phyloP scores from a whole-genome alignment of 1,140 invertebrate species.

The Steinernema feltiae region DNA sequence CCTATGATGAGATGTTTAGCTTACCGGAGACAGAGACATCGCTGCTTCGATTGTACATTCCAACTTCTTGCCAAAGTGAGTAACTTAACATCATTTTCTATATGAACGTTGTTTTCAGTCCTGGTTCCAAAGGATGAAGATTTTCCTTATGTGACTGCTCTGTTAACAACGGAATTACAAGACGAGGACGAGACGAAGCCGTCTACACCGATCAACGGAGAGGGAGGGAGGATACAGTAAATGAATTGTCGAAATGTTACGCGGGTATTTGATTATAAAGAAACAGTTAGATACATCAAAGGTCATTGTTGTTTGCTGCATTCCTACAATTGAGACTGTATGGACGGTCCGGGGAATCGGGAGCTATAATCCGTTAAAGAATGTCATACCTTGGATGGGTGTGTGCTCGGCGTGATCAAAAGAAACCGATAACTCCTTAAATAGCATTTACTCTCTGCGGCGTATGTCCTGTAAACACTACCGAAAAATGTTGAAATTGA shows the following conservation, averaged over 20 bases:
- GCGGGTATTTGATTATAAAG: too few species aligned
- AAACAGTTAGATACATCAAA: background rate
- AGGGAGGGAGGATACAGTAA: background rate
- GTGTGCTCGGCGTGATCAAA: background rate
- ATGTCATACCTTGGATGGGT: background rate
- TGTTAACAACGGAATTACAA: background rate
- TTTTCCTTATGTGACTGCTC: background rate
- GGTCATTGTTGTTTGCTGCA: background rate
- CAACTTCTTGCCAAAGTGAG: background rate
- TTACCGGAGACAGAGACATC: slow-evolving; percentile 19
- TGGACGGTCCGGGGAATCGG: background rate
- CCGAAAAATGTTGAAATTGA: background rate
- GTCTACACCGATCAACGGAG: background rate
- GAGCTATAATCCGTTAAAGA: background rate
- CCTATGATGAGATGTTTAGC: slow-evolving; percentile 16
- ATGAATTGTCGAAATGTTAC: too few species aligned
- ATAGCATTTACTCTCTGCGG: background rate
- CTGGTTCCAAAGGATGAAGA: slow-evolving; percentile 9
- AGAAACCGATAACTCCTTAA: background rate
- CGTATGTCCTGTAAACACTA: background rate
- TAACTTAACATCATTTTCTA: background rate
- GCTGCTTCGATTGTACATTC: background rate
- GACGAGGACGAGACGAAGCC: slow-evolving; percentile 1
- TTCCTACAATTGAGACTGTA: background rate
- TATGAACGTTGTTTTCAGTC: background rate